A percentile compares a stretch with the other conserved stretches of the same genome.
phyloP scores from a whole-genome alignment of 2,113 vertebrate species.

The Synchiropus splendidus region DNA sequence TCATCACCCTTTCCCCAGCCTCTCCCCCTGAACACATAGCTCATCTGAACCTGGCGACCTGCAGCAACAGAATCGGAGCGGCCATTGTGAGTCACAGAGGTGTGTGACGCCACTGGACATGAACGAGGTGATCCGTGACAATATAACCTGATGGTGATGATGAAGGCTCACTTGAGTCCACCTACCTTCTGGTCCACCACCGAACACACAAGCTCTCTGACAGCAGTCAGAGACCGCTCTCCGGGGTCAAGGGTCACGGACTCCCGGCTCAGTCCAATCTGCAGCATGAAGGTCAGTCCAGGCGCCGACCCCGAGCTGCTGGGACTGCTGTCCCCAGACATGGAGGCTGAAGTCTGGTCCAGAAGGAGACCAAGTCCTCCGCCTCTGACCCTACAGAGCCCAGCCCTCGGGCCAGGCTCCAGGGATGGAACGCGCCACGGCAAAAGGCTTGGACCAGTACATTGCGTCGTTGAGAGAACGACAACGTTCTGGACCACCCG shows the following conservation, averaged over 20 bases:
- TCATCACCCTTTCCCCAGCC: too few relatives aligned
- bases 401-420: slow-evolving; percentile 78
- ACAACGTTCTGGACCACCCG: too few relatives aligned
- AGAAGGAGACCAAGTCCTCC: too few relatives aligned
- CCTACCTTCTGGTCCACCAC: slow-evolving; percentile 93
- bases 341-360: too few relatives aligned
- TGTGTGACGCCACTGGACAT: too few relatives aligned
- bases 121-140: neutral
- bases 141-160: neutral
- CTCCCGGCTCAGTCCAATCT: slow-evolving; percentile 90
- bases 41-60: too few relatives aligned
- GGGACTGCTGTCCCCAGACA: slow-evolving; percentile 86
- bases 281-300: slow-evolving; percentile 84
- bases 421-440: slow-evolving; percentile 73
- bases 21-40: too few relatives aligned
- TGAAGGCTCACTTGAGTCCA: neutral
- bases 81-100: too few relatives aligned
- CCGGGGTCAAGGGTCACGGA: slow-evolving; percentile 82
- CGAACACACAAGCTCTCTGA: slow-evolving; percentile 88
- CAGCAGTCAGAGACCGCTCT: slow-evolving; percentile 78
- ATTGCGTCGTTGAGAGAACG: too few relatives aligned
- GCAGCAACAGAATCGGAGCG: too few relatives aligned
- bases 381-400: slow-evolving; percentile 68
- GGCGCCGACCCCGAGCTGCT: slow-evolving; percentile 81
- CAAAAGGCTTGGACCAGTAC: too few relatives aligned